These are phyloP conservation scores for Drusus annulatus DNA, from an alignment of 1,140 invertebrate species.

Conservation along the genomic window DNA sequence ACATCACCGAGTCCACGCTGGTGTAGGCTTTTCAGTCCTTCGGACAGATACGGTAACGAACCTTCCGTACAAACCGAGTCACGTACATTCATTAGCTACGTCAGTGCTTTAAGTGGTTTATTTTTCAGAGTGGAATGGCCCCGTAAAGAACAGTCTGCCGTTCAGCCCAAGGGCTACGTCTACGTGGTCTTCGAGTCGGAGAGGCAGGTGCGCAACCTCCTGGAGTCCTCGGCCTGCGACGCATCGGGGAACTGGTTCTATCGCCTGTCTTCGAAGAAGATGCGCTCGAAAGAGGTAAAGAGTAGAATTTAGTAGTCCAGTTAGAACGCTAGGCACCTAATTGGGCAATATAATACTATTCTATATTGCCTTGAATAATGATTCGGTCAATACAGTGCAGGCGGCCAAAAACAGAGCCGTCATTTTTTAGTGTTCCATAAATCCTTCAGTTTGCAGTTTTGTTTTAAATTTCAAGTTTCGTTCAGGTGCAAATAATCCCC, in stretches of 20 bases:
- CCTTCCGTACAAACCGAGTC: too few relatives aligned
- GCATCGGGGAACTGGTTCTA: constrained; percentile 86
- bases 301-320: too few relatives aligned
- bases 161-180: constrained; percentile 90
- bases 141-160: constrained; percentile 75
- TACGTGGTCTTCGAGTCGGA: constrained; percentile 97
- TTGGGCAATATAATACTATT: too few relatives aligned
- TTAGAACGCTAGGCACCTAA: too few relatives aligned
- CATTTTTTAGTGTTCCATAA: too few relatives aligned
- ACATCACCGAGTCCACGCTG: constrained; percentile 89
- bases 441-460: too few relatives aligned
- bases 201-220: constrained; percentile 84
- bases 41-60: constrained; percentile 79
- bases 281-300: constrained; percentile 89
- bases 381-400: too few relatives aligned
- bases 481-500: constrained; percentile 95
- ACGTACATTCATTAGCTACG: too few relatives aligned
- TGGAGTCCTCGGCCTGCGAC: constrained; percentile 85
- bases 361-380: too few relatives aligned
- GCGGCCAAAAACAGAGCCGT: too few relatives aligned
- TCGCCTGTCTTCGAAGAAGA: constrained; percentile 90
- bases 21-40: constrained; percentile 88
- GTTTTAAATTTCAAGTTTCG: constrained; percentile 60
- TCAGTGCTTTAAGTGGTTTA: too few relatives aligned
- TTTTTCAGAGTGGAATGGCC: constrained; percentile 91